A percentile compares a stretch with the other conserved stretches of the same genome.
Evolutionary conservation across 2,113 vertebrate species (phyloP).

Genomic region (Sinosuthora webbiana): DNA sequence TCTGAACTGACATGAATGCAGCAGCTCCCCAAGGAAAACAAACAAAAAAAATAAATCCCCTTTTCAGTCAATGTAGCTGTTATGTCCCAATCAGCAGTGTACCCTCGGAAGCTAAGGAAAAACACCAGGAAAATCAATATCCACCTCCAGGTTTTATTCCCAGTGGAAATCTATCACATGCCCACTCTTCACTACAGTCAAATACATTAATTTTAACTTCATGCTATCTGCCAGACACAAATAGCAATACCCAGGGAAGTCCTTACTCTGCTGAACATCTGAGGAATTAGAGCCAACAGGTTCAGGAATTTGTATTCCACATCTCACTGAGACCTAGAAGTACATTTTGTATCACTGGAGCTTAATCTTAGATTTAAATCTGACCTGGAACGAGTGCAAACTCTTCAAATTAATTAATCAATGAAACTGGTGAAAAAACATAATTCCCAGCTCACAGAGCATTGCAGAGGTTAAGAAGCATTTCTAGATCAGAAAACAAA

Average conservation of each 20-base stretch:
- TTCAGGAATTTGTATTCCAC: background rate
- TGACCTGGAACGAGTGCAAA: background rate
- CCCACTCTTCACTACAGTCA: background rate
- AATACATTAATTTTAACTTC: background rate
- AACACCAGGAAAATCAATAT: conserved; percentile 9
- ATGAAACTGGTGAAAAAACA: background rate
- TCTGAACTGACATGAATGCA: background rate
- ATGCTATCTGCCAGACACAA: background rate
- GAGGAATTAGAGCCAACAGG: background rate
- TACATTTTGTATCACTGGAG: background rate
- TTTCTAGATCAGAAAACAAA: background rate
- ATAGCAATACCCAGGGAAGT: background rate
- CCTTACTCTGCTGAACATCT: background rate
- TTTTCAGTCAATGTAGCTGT: background rate
- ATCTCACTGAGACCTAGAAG: background rate
- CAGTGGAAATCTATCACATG: background rate
- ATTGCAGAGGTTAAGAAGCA: background rate
- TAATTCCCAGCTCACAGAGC: background rate
- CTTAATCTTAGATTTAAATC: background rate
- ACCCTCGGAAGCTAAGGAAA: background rate
- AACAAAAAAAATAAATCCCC: background rate
- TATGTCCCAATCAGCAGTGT: background rate
- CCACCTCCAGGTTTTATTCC: conserved; percentile 22
- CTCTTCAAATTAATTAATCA: background rate
- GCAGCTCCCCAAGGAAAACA: background rate